Conservation (phyloP, 2,113 vertebrate species). For the Corydoras sp. region DNA sequence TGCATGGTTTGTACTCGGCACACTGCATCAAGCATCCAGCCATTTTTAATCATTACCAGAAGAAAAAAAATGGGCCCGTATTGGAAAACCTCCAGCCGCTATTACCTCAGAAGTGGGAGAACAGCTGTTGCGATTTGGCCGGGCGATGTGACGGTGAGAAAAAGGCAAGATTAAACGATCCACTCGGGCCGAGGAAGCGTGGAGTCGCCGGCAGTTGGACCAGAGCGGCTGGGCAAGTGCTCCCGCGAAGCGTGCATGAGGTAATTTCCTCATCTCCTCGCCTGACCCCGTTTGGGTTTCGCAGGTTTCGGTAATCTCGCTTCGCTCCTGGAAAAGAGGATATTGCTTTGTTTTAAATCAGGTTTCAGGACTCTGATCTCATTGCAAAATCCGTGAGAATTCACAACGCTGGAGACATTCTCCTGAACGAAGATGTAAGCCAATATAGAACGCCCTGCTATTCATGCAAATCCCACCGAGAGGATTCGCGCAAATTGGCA, state of each 20-base stretch:
- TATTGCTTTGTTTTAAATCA: background rate
- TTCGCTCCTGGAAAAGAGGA: background rate
- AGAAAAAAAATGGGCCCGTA: conserved; percentile 7
- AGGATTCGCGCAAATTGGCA: too few relatives aligned
- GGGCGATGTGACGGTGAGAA: conserved; percentile 1
- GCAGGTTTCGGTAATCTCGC: conserved; percentile 19
- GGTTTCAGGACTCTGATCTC: background rate
- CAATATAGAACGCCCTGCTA: too few relatives aligned
- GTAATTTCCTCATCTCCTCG: conserved; percentile 41
- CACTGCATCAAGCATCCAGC: conserved; percentile 21
- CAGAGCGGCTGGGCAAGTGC: conserved; percentile 23
- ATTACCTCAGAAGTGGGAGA: background rate
- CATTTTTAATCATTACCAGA: conserved; percentile 32
- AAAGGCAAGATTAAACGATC: background rate
- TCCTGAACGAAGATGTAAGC: background rate
- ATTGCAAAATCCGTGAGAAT: background rate
- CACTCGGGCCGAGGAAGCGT: background rate
- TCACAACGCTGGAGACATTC: background rate
- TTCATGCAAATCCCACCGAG: too few relatives aligned
- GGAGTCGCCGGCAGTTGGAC: background rate
- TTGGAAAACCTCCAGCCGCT: conserved; percentile 5
- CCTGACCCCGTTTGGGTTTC: conserved; percentile 6
- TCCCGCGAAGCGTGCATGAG: conserved; percentile 27
- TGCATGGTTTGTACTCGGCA: conserved; percentile 29
- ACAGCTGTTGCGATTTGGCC: conserved; percentile 8